Conservation (phyloP, 2,888 invertebrate species). For the Temnothorax ravouxi region DNA sequence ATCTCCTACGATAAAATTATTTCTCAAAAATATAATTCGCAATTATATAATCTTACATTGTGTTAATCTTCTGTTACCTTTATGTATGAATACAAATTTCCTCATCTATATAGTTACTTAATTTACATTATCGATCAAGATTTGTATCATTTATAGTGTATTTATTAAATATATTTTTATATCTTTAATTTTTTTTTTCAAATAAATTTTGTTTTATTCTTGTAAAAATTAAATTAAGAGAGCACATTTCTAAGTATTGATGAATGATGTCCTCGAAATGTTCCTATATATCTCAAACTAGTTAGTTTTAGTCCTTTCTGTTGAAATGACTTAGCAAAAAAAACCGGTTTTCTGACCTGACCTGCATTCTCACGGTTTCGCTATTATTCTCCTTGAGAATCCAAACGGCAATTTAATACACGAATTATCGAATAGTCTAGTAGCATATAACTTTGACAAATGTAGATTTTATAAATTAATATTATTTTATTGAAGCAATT, state of each 20-base stretch:
- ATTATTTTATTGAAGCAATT: neutral
- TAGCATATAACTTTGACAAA: neutral
- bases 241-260: neutral
- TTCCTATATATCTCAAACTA: neutral
- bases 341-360: neutral
- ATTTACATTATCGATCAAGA: neutral
- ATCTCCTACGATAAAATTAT: neutral
- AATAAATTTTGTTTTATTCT: neutral
- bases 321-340: neutral
- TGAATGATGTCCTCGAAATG: neutral
- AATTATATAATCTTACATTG: neutral
- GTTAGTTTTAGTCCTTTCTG: slow-evolving; percentile 1
- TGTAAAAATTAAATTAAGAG: neutral
- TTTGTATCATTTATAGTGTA: neutral
- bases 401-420: neutral
- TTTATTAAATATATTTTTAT: slow-evolving; percentile 6
- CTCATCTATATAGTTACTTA: neutral
- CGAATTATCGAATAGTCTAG: neutral
- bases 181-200: neutral
- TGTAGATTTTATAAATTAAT: neutral
- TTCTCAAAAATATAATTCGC: neutral
- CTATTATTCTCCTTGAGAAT: neutral
- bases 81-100: neutral
- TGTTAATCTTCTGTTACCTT: neutral
- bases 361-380: neutral